These are phyloP conservation scores for Protosalanx chinensis DNA, from an alignment of 2,797 vertebrate species.

Conservation along the genomic window DNA sequence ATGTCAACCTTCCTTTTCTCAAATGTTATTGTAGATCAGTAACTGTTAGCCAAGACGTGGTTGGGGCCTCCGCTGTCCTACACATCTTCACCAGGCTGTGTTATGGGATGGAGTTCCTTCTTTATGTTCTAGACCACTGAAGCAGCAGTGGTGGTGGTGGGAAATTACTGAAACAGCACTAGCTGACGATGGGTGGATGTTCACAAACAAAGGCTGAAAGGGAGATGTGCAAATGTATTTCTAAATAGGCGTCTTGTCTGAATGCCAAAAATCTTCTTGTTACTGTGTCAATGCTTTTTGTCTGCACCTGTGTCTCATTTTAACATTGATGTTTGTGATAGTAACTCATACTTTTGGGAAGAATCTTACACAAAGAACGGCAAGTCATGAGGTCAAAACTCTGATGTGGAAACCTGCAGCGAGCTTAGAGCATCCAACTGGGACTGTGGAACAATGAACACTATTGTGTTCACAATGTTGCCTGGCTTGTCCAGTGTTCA, in stretches of 20 bases:
- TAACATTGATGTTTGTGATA: not conserved
- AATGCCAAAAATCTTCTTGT: too few species aligned
- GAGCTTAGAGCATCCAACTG: constrained; percentile 3
- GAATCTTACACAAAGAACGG: not conserved
- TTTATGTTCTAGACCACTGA: not conserved
- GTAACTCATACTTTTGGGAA: not conserved
- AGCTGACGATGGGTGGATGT: not conserved
- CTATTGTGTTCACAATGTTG: not conserved
- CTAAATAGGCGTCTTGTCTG: too few species aligned
- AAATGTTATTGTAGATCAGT: constrained; percentile 52
- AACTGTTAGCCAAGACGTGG: constrained; percentile 13
- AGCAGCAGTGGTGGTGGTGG: not conserved
- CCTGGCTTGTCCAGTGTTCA: not conserved
- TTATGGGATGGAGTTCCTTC: not conserved
- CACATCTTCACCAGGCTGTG: constrained; percentile 14
- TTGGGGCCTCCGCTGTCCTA: constrained; percentile 29
- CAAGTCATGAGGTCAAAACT: not conserved
- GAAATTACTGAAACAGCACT: not conserved
- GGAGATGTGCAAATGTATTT: not conserved
- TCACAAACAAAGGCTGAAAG: not conserved
- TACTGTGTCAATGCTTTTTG: not conserved
- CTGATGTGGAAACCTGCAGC: not conserved
- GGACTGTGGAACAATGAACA: not conserved
- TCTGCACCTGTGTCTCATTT: not conserved
- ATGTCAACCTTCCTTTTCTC: constrained; percentile 41